phyloP scores from a whole-genome alignment of 2,113 vertebrate species.

The Sebastes schlegelii region DNA sequence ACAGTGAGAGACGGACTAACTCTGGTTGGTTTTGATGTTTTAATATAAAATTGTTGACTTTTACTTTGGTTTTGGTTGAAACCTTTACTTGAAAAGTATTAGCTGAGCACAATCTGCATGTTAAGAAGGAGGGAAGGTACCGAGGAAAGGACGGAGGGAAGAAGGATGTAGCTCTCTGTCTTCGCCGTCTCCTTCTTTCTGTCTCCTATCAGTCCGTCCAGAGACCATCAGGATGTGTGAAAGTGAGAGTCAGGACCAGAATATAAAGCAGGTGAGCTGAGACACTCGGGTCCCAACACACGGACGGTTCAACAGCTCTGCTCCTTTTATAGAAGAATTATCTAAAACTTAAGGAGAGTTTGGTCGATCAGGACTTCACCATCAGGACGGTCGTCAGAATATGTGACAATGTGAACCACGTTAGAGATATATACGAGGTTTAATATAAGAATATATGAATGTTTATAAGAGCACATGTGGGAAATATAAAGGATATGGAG shows the following conservation, averaged over 20 bases:
- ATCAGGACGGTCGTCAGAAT: background rate
- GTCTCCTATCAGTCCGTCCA: background rate
- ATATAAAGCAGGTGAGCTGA: constrained; percentile 46
- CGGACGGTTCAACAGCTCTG: background rate
- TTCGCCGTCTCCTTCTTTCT: background rate
- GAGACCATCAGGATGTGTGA: constrained; percentile 2
- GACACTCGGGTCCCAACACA: constrained; percentile 30
- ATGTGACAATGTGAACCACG: background rate
- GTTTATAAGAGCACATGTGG: background rate
- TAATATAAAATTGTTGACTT: no score
- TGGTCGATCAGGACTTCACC: background rate
- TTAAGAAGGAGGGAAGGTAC: background rate
- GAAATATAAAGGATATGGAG: background rate
- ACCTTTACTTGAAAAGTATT: background rate
- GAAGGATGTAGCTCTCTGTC: background rate
- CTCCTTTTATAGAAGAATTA: background rate
- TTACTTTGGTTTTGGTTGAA: background rate
- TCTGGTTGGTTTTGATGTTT: no score
- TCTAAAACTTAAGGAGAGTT: background rate
- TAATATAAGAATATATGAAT: background rate
- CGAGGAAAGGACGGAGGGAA: background rate
- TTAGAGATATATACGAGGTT: background rate
- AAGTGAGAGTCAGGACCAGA: constrained; percentile 42
- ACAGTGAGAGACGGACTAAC: no score
- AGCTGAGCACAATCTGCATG: background rate